Evolutionary conservation across 2,113 vertebrate genomes (phyloP), one percentile per base, ranked within the genome.

Genomic region (Prionailurus viverrinus): DNA sequence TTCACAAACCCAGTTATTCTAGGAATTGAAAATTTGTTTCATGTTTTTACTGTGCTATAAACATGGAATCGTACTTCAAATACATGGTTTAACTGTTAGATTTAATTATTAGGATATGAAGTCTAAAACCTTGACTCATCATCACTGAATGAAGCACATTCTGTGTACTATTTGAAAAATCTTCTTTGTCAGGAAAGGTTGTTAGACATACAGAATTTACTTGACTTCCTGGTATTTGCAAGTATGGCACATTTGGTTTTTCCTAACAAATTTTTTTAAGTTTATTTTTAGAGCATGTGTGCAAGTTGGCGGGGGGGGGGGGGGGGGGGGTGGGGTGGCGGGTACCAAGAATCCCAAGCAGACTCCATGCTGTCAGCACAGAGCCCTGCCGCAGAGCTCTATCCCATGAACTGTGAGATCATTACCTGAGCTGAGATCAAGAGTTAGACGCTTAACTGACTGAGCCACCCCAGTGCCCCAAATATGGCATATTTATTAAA

Each of bases 1-100:
- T 78, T 97, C 53, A 39, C 41, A 92, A 71, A 84, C n/a, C 18
- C 23, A 78, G 3, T 79, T 91, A 36, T 87, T 94, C 76, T 84
- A 94, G 89, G 23, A 79, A 73, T 63, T 97, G 33, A 76, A 68
- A 53, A 29, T 91, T 36, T 79, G 23, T 80, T 89, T 51, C 10
- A 61, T 61, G 9, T 83, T 83, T 73, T 83, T 73, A 68, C 39
- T 15, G 2, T 73, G 31, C 27, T 74, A 4, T 81, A 91, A 41
- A 76, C 31, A 33, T 93, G 74, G 81, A 79, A 33, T 91, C 31
- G 7, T 73, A 19, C 14, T 74, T 21, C 8, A 97, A 33, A 69
- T 93, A 87, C 4, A 29, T 96, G 45, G 27, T 73, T 23, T 76
- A 82, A 39, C 65, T 63, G 71, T 63, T 95, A 73, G 45, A 18